A percentile compares a stretch with the other conserved stretches of the same genome.
These are phyloP conservation scores for Elysia chlorotica DNA, from an alignment of 1,140 invertebrate species.

Conservation along the genomic window DNA sequence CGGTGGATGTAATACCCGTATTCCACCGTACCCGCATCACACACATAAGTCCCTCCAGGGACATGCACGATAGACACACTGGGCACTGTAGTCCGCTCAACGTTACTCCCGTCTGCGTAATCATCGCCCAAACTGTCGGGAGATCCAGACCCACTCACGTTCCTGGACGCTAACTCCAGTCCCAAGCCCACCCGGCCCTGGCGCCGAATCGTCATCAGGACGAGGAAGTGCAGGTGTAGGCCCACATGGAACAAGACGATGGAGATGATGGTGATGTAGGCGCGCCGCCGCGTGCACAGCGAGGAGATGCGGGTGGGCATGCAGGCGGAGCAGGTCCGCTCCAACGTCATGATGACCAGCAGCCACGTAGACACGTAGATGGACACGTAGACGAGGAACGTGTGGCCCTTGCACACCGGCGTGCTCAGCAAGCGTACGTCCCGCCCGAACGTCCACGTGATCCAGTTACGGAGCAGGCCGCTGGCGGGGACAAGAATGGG, in stretches of 20 bases:
- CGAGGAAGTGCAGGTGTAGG: slow-evolving; percentile 12
- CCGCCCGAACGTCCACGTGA: slow-evolving; percentile 27
- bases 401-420: slow-evolving; percentile 32
- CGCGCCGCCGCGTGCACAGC: slow-evolving; percentile 20
- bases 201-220: slow-evolving; percentile 1
- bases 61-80: no score
- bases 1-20: slow-evolving; percentile 9
- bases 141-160: no score
- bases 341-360: slow-evolving; percentile 37
- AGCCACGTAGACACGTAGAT: slow-evolving; percentile 37
- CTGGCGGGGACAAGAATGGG: no score
- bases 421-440: slow-evolving; percentile 27
- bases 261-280: background rate
- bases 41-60: background rate
- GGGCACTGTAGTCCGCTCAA: no score
- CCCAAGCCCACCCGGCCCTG: no score
- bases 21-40: background rate
- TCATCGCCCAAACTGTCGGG: no score
- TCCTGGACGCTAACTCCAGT: no score
- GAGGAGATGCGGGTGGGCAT: slow-evolving; percentile 29
- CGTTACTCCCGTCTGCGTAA: no score
- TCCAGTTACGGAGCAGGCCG: slow-evolving; percentile 38
- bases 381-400: slow-evolving; percentile 28
- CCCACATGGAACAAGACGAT: background rate
- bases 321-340: slow-evolving; percentile 37